These are phyloP conservation scores for Drosophila fuyamai DNA, from an alignment of 1,140 invertebrate species.

Conservation along the genomic window DNA sequence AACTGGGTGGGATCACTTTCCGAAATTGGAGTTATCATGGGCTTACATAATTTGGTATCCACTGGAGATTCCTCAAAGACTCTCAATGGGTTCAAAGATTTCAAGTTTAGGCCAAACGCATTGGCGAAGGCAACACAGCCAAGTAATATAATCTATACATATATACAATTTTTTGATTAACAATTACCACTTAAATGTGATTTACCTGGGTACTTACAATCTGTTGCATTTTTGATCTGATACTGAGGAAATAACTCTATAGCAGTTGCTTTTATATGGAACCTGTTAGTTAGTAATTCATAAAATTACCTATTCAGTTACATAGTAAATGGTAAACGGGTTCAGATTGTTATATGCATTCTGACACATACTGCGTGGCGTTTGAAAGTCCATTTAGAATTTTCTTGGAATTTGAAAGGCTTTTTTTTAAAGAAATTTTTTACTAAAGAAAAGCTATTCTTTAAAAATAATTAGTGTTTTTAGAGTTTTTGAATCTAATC, in stretches of 20 bases:
- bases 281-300: slow-evolving; percentile 3
- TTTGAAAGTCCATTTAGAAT: not conserved
- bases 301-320: not conserved
- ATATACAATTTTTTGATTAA: not conserved
- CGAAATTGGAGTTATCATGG: not conserved
- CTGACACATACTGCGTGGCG: not conserved
- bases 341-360: slow-evolving; percentile 4
- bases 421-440: not conserved
- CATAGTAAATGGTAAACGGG: slow-evolving; percentile 2
- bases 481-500: not conserved
- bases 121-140: not conserved
- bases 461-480: not conserved
- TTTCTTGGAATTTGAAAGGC: too few relatives aligned
- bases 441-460: not conserved
- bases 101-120: not conserved
- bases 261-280: slow-evolving; percentile 9
- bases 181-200: not conserved
- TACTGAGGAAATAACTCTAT: slow-evolving; percentile 10
- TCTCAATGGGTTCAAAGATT: not conserved
- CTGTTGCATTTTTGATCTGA: slow-evolving; percentile 21
- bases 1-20: not conserved
- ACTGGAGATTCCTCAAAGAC: not conserved
- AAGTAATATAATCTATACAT: slow-evolving; percentile 11
- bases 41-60: not conserved
- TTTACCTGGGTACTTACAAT: slow-evolving; percentile 10